Evolutionary conservation across 2,888 invertebrate genomes (phyloP), one percentile per base, ranked within the genome.

Genomic region (Eristalinus sepulchralis): DNA sequence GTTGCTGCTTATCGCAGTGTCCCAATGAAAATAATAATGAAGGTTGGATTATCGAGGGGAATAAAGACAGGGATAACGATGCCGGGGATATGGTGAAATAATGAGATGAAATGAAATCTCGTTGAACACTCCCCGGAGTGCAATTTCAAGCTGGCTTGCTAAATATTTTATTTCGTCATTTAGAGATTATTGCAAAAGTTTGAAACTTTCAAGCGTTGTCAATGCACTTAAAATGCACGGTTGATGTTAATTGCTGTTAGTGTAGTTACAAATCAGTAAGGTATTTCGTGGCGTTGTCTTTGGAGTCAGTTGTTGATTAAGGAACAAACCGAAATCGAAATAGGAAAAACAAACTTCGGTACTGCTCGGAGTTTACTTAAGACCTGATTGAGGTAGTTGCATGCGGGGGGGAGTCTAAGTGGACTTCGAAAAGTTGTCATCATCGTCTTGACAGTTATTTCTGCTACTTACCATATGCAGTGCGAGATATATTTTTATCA

Each of bases 61-160:
- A 77, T 63, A 55, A 76, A 27, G n/a, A 59, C 57, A 33, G 33
- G 47, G 68, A 77, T 77, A 73, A 73, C 13, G 78, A 73, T 53
- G 22, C 20, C 39, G 66, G 8, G 33, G 31, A 33, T 22, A 63
- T 53, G 60, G 17, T 22, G 53, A 76, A 71, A 63, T 76, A 84
- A 80, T 80, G 75, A 70, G 70, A 76, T 80, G 75, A 84, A 79
- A 78, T 79, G 64, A 70, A 75, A 84, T 76, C 70, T 76, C 64
- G 66, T 71, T 62, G 66, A 76, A 76, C 67, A 72, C 64, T 66
- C 71, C 55, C 71, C 33, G 17, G 59, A 63, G 78, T 70, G 70
- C 63, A 47, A 33, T 72, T 10, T 71, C 27, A 34, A 67, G 36
- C 53, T 22, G 59, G 55, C 31, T 27, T 72, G 53, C 66, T 80